Evolutionary conservation across 1,140 invertebrate species (phyloP).

Genomic region (Polypedilum vanderplanki): DNA sequence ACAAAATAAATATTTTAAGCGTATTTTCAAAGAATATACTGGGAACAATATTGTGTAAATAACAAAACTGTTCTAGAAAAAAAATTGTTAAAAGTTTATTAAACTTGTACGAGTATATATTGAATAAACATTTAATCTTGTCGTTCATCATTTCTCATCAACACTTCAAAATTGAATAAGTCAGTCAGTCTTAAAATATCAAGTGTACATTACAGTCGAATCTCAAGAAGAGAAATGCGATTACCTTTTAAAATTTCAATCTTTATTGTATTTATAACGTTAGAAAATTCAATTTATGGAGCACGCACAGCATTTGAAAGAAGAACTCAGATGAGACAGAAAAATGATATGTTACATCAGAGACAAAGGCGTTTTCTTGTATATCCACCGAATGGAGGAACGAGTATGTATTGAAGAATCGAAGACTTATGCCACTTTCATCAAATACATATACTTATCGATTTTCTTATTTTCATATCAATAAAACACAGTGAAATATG

Average conservation of each 20-base stretch:
- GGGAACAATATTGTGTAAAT: not conserved
- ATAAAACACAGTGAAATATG: not conserved
- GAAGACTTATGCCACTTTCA: not conserved
- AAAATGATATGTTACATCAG: not conserved
- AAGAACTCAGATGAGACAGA: not conserved
- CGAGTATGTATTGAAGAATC: not conserved
- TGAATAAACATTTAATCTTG: slow-evolving; percentile 8
- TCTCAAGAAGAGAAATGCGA: not conserved
- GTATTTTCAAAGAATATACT: no score
- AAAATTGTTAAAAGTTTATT: not conserved
- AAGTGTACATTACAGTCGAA: not conserved
- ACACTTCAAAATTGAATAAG: not conserved
- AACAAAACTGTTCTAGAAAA: not conserved
- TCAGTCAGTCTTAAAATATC: not conserved
- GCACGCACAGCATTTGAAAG: not conserved
- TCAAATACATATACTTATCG: not conserved
- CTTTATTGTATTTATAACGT: not conserved
- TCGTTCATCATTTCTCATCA: not conserved
- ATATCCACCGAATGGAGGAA: not conserved
- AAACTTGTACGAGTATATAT: not conserved
- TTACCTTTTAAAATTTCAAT: not conserved
- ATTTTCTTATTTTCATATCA: not conserved
- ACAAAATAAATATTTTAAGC: no score
- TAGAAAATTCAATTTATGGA: slow-evolving; percentile 8
- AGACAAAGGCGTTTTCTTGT: not conserved